Conservation (phyloP, 2,113 vertebrate genomes). For the Corythornis cristatus region DNA sequence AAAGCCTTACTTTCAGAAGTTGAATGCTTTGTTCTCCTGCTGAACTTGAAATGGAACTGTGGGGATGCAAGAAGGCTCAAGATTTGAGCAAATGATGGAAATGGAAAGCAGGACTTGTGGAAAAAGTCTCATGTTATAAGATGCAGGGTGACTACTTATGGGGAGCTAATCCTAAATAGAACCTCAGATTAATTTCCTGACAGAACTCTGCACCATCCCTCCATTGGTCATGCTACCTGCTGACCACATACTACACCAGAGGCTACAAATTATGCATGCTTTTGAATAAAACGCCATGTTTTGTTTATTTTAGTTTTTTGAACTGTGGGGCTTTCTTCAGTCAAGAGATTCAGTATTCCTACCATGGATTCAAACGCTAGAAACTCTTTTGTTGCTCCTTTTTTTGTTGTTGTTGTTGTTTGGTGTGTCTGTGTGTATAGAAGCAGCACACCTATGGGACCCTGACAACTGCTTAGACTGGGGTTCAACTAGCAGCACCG, state of each 20-base stretch:
- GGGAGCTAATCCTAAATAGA: neutral
- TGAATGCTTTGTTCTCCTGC: neutral
- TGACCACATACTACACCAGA: neutral
- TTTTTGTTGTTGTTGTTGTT: too few species aligned
- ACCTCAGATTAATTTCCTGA: fast-evolving
- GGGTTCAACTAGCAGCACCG: neutral
- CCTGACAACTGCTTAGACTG: fast-evolving
- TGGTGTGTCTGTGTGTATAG: neutral
- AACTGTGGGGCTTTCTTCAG: too few species aligned
- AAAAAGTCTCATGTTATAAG: neutral
- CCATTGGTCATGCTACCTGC: fast-evolving
- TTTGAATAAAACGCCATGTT: neutral
- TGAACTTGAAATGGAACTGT: neutral
- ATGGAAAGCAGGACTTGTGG: neutral
- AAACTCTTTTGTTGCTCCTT: neutral
- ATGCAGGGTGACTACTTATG: neutral
- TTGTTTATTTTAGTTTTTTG: neutral
- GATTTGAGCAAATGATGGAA: fast-evolving
- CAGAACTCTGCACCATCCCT: neutral
- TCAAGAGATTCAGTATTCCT: neutral
- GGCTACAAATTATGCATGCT: fast-evolving
- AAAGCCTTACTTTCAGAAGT: neutral
- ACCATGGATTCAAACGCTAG: fast-evolving
- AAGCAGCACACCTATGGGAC: neutral
- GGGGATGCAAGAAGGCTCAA: neutral